These are phyloP conservation scores for Thaumatotibia leucotreta DNA, from an alignment of 1,140 invertebrate genomes.

Conservation along the genomic window DNA sequence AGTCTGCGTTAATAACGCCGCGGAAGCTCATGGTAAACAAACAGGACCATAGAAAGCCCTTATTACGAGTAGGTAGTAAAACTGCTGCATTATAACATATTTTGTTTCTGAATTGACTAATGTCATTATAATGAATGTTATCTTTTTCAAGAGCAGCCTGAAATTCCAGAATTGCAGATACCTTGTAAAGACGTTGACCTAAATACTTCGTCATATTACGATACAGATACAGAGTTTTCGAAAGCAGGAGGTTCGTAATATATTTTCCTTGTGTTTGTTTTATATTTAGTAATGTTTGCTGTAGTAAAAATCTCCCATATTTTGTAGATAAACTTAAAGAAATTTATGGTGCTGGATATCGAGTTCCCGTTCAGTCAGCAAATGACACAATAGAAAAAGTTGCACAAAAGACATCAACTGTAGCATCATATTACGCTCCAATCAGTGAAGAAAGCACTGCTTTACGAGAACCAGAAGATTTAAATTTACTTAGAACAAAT, in stretches of 20 bases:
- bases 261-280: too few relatives aligned
- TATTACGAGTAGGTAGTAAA: too few relatives aligned
- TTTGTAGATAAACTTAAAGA: not conserved
- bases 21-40: too few relatives aligned
- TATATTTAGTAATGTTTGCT: not conserved
- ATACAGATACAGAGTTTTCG: not conserved
- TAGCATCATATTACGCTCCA: not conserved
- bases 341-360: not conserved
- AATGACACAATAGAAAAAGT: not conserved
- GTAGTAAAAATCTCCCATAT: not conserved
- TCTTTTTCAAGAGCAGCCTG: not conserved
- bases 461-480: conserved; percentile 3
- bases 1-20: too few relatives aligned
- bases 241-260: not conserved
- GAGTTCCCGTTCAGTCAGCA: not conserved
- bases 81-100: too few relatives aligned
- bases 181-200: not conserved
- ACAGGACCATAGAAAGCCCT: too few relatives aligned
- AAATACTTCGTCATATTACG: not conserved
- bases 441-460: not conserved
- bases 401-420: not conserved
- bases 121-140: too few relatives aligned
- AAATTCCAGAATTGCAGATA: not conserved
- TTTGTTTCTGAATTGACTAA: too few relatives aligned
- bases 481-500: conserved; percentile 23